Conservation (phyloP, 2,113 vertebrate species). For the Sander vitreus region DNA sequence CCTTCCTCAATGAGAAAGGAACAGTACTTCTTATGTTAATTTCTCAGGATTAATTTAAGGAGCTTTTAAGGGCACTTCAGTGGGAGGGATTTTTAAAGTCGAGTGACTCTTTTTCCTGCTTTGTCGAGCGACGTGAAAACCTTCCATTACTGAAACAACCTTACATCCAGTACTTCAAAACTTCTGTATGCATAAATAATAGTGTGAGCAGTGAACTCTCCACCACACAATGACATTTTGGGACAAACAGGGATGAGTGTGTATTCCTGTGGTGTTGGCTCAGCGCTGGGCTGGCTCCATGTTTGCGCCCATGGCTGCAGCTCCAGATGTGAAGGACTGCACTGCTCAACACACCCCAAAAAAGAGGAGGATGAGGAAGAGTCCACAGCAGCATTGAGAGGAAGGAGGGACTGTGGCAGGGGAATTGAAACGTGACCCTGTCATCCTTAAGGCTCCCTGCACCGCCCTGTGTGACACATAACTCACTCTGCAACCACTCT, state of each 20-base stretch:
- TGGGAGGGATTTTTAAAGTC: constrained; percentile 49
- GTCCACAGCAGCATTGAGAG: constrained; percentile 35
- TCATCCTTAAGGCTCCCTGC: constrained; percentile 20
- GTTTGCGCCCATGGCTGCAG: constrained; percentile 64
- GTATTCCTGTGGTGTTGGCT: constrained; percentile 66
- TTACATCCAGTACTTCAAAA: neutral
- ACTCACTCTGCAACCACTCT: constrained; percentile 13
- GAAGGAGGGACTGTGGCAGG: constrained; percentile 22
- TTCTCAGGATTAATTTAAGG: constrained; percentile 76
- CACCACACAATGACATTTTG: constrained; percentile 33
- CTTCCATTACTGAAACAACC: constrained; percentile 9
- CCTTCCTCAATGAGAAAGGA: constrained; percentile 62
- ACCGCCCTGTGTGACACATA: constrained; percentile 34
- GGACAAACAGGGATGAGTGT: constrained; percentile 18
- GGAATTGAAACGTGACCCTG: constrained; percentile 55
- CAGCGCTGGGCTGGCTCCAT: constrained; percentile 73
- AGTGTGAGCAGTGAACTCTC: constrained; percentile 27
- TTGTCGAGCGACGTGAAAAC: constrained; percentile 34
- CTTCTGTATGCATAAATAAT: constrained; percentile 23
- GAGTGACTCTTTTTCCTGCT: constrained; percentile 38
- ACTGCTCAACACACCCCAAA: constrained; percentile 38
- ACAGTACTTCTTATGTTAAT: constrained; percentile 70
- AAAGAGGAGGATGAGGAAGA: constrained; percentile 32
- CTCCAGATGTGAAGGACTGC: constrained; percentile 80
- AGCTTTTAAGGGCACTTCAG: constrained; percentile 67